Base-by-base conservation (phyloP, 2,113 vertebrate genomes). In the Cheirogaleus medius region DNA sequence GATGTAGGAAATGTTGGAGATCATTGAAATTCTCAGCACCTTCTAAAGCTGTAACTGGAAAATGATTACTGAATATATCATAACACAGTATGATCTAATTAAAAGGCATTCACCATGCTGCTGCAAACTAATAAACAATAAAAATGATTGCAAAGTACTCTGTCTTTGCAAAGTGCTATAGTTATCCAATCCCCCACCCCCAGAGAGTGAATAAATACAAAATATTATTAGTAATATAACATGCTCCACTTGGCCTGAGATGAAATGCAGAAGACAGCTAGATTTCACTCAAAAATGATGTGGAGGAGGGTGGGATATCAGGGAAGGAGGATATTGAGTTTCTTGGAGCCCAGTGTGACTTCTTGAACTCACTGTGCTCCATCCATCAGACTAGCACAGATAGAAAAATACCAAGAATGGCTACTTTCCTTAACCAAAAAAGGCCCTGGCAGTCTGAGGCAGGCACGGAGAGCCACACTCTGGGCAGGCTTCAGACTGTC, bases 61-160 rank as follows among this genome's bases (percentile, higher is more conserved):
- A 94, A 86, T 39, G 85, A 96, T 93, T 15, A 58, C 76, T 60
- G 44, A 92, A 92, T 64, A n/a, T 37, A 60, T 77, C 81, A 5
- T 27, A 87, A 87, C 94, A 73, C 91, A 95, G 87, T 63, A 21
- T 73, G 97, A 58, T 84, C 77, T 95, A 92, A 96, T 96, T 95
- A 89, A 94, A 97, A 92, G 78, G 49, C 85, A 95, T 86, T 74
- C 68, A 49, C 56, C 54, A 42, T 56, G 4, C 87, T 74, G 49
- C 58, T 71, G 58, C 52, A 76, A 84, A 95, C 63, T 78, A 80
- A 94, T 69, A 95, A 91, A 92, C 76, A 94, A 77, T 66, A 86
- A 81, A 93, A 96, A 93, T n/a, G n/a, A 80, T 5, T n/a, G 96
- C 37, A 23, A 83, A 71, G 87, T 15, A 54, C 56, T 88, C 94